A percentile compares a stretch with the other conserved stretches of the same genome.
These are phyloP conservation scores for Escarpia spicata DNA, from an alignment of 2,888 invertebrate species.

Conservation along the genomic window DNA sequence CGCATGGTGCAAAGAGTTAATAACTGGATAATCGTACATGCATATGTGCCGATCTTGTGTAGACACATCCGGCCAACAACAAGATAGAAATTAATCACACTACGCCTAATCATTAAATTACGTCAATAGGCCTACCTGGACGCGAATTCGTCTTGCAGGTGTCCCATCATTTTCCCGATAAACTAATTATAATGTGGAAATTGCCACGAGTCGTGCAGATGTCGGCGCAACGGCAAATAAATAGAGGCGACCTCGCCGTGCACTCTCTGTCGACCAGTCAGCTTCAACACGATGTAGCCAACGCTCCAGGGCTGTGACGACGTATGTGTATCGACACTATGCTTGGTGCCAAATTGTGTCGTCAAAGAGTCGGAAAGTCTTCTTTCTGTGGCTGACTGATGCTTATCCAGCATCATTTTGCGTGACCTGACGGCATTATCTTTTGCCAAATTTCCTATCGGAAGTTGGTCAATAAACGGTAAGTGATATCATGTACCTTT, in stretches of 20 bases:
- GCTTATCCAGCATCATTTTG: neutral
- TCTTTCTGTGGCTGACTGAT: neutral
- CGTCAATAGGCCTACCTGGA: neutral
- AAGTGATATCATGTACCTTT: neutral
- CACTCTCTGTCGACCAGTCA: neutral
- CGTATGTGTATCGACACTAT: neutral
- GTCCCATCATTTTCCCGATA: neutral
- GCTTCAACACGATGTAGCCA: neutral
- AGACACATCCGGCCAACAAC: neutral
- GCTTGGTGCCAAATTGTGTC: neutral
- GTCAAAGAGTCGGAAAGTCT: neutral
- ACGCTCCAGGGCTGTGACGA: neutral
- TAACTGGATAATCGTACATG: neutral
- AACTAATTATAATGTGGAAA: conserved; percentile 1
- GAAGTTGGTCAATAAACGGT: neutral
- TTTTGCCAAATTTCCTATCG: too few species aligned
- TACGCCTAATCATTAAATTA: neutral
- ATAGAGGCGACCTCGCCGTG: neutral
- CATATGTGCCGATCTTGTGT: neutral
- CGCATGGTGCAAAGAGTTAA: neutral
- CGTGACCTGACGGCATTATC: too few species aligned
- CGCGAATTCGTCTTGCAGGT: neutral
- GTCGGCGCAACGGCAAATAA: neutral
- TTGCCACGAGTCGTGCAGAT: neutral
- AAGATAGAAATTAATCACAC: neutral